Conservation (phyloP, 2,888 invertebrate species). For the Pandemis heparana region DNA sequence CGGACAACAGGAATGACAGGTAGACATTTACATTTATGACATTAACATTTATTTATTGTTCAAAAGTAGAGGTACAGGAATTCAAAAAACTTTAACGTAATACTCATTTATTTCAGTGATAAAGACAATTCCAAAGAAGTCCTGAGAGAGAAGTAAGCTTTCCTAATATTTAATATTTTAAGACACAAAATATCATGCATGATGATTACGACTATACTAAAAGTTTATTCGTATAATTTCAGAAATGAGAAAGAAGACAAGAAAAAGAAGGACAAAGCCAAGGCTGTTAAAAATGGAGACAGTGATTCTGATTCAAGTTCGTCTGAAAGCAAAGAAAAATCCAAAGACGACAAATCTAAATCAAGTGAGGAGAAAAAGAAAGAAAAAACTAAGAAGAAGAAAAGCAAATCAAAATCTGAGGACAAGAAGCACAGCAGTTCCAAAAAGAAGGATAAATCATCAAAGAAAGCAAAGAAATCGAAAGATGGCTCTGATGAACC, state of each 20-base stretch:
- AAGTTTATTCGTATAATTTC: constrained; percentile 36
- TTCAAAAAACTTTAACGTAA: background rate
- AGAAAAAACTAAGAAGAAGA: constrained; percentile 25
- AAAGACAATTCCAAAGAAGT: constrained; percentile 41
- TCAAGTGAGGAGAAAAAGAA: constrained; percentile 33
- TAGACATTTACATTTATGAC: background rate
- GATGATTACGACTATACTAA: background rate
- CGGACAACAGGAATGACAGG: constrained; percentile 34
- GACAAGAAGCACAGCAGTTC: constrained; percentile 6
- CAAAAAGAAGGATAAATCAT: constrained; percentile 18
- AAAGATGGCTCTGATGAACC: constrained; percentile 37
- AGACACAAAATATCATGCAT: background rate
- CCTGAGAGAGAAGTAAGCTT: constrained; percentile 47
- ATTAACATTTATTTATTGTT: background rate
- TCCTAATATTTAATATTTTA: background rate
- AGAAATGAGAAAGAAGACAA: constrained; percentile 40
- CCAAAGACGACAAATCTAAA: constrained; percentile 14
- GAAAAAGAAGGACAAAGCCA: constrained; percentile 46
- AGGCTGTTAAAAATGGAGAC: constrained; percentile 29
- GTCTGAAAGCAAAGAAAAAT: constrained; percentile 40
- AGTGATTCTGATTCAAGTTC: constrained; percentile 47
- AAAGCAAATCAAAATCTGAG: constrained; percentile 22
- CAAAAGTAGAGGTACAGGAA: background rate
- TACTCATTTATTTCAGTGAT: constrained; percentile 47
- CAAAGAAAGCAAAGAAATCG: constrained; percentile 45